A percentile compares a stretch with the other conserved stretches of the same genome.
These are phyloP conservation scores for Brotula barbata DNA, from an alignment of 2,797 vertebrate species.

Conservation along the genomic window DNA sequence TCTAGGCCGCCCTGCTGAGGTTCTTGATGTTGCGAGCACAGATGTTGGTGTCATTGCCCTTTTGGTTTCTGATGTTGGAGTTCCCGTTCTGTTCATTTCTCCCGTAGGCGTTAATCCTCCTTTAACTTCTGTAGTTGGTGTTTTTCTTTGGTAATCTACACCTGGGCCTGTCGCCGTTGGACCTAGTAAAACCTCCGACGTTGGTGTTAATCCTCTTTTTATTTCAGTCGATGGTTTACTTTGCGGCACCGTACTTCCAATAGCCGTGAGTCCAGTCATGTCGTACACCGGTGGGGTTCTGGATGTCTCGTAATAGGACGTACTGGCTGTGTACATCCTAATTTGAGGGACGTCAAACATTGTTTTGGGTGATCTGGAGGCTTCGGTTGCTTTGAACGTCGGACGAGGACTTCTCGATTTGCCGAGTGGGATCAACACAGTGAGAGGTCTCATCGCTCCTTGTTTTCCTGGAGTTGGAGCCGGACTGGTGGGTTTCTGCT, in stretches of 20 bases:
- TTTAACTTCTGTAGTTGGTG: constrained; percentile 46
- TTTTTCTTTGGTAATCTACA: constrained; percentile 40
- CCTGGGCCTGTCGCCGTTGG: constrained; percentile 42
- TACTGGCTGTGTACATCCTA: constrained; percentile 79
- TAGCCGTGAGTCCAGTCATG: constrained; percentile 65
- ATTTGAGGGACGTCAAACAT: constrained; percentile 84
- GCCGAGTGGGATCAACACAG: constrained; percentile 51
- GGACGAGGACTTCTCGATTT: constrained; percentile 77
- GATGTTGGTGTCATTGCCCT: constrained; percentile 59
- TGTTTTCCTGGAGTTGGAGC: constrained; percentile 36
- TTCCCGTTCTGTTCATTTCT: constrained; percentile 29
- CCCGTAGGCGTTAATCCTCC: constrained; percentile 37
- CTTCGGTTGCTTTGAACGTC: constrained; percentile 72
- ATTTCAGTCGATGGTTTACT: constrained; percentile 60
- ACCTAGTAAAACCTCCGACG: constrained; percentile 43
- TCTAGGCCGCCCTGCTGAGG: constrained; percentile 60
- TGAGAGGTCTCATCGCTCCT: constrained; percentile 53
- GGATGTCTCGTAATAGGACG: constrained; percentile 72
- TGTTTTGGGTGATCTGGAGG: constrained; percentile 73
- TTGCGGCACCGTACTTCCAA: constrained; percentile 60
- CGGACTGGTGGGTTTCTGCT: constrained; percentile 46
- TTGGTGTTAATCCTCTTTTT: constrained; percentile 33
- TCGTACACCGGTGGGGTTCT: constrained; percentile 74
- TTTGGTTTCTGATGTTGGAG: constrained; percentile 43
- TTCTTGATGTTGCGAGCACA: constrained; percentile 62